Evolutionary conservation across 1,140 invertebrate genomes (phyloP).

Genomic region (Brachionus calyciflorus): DNA sequence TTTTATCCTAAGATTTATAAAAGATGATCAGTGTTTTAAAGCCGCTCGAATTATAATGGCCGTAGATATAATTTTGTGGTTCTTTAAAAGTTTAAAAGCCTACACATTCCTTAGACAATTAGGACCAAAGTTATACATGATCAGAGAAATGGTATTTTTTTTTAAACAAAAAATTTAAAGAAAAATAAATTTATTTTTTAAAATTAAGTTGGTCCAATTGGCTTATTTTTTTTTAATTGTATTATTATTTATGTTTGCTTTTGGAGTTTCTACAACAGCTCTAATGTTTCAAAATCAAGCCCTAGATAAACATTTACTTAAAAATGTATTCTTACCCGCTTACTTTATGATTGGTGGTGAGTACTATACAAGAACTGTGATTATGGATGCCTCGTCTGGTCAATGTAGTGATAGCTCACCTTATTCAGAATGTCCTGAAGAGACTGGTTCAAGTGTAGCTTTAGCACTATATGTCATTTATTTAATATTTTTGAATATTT

Average conservation of each 20-base stretch:
- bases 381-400: slow-evolving; percentile 1
- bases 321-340: neutral
- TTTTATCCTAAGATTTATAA: slow-evolving; percentile 13
- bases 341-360: slow-evolving; percentile 46
- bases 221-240: slow-evolving; percentile 36
- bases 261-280: slow-evolving; percentile 8
- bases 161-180: neutral
- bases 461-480: slow-evolving; percentile 7
- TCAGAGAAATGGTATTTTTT: slow-evolving; percentile 20
- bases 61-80: slow-evolving; percentile 31
- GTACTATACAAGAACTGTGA: slow-evolving; percentile 2
- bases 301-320: neutral
- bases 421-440: slow-evolving; percentile 14
- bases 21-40: neutral
- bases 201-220: slow-evolving; percentile 3
- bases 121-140: slow-evolving; percentile 31
- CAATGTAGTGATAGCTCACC: neutral
- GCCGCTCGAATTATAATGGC: slow-evolving; percentile 34
- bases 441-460: slow-evolving; percentile 8
- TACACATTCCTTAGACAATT: slow-evolving; percentile 31
- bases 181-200: neutral
- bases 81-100: neutral
- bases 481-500: slow-evolving; percentile 35
- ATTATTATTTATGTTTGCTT: slow-evolving; percentile 29
- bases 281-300: slow-evolving; percentile 31